Base-by-base conservation (phyloP, 2,888 invertebrate species). In the Chloroclysta siterata region DNA sequence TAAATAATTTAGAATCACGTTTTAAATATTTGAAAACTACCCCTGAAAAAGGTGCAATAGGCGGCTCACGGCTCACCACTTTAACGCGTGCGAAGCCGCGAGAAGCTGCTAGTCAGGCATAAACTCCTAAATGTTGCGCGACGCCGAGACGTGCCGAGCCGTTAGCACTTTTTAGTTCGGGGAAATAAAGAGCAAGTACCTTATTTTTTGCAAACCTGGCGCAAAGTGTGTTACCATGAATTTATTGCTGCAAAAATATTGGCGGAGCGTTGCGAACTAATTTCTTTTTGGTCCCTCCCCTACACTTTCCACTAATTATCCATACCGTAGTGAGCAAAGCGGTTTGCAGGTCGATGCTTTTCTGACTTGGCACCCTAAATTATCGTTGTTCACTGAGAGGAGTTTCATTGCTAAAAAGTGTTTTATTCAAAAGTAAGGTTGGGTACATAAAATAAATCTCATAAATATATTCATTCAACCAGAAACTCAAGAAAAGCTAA, bases 261-360 rank as follows among this genome's bases (percentile, higher is more conserved):
- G 68, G 74, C 68, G 72, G 72, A 65, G 62, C 71, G 72, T 70
- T 73, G 71, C 68, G 72, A 79, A 79, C 77, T 79, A 79, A 82
- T 80, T 79, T 78, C 73, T 77, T 74, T 69, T 66, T 67, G 61
- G 65, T 71, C 72, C 76, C 61, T 65, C 72, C 71, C 73, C 72
- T 77, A 72, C 69, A 77, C 76, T 79, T 78, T 79, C 78, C 79
- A 80, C 81, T 80, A 82, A 83, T 82, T 82, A 82, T 79, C 76
- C 73, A 79, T 81, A 81, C 74, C 71, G 72, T 72, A 77, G 72
- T 80, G 81, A 82, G 78, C 82, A 83, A 82, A 83, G 82, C 79
- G 79, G 75, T 80, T 81, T 79, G 78, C 81, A 77, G 79, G 78
- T 79, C 81, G 78, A 64, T 75, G 77, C 72, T 73, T 77, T 72